A percentile compares a stretch with the other conserved stretches of the same genome.
phyloP scores from a whole-genome alignment of 2,113 vertebrate species.

The Sciurus niger region DNA sequence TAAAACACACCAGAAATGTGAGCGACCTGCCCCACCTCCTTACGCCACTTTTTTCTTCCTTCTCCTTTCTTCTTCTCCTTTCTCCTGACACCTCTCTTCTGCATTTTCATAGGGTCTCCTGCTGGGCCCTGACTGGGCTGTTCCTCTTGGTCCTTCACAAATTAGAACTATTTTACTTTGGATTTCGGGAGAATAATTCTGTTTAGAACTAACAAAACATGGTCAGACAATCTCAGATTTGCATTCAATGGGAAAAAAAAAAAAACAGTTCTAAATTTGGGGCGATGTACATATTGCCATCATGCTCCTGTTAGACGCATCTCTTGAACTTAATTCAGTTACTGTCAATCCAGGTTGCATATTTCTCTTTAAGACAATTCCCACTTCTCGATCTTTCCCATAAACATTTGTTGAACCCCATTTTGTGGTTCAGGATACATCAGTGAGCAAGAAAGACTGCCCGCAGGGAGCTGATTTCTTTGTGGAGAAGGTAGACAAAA shows the following conservation, averaged over 20 bases:
- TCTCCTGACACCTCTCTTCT: background rate
- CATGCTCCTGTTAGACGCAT: background rate
- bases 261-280: no score
- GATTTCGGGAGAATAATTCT: background rate
- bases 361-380: background rate
- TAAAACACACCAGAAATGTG: background rate
- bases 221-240: background rate
- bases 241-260: background rate
- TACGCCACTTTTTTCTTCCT: background rate
- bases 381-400: background rate
- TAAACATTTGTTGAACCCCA: background rate
- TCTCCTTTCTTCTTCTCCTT: background rate
- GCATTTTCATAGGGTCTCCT: background rate
- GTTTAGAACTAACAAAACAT: background rate
- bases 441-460: background rate
- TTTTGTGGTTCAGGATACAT: background rate
- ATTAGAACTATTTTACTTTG: background rate
- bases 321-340: background rate
- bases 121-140: background rate
- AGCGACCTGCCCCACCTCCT: background rate
- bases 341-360: background rate
- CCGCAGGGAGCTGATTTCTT: background rate
- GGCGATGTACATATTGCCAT: accelerated
- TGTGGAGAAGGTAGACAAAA: background rate
- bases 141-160: background rate